Evolutionary conservation across 2,113 vertebrate species (phyloP).

Genomic region (Hylia prasina): DNA sequence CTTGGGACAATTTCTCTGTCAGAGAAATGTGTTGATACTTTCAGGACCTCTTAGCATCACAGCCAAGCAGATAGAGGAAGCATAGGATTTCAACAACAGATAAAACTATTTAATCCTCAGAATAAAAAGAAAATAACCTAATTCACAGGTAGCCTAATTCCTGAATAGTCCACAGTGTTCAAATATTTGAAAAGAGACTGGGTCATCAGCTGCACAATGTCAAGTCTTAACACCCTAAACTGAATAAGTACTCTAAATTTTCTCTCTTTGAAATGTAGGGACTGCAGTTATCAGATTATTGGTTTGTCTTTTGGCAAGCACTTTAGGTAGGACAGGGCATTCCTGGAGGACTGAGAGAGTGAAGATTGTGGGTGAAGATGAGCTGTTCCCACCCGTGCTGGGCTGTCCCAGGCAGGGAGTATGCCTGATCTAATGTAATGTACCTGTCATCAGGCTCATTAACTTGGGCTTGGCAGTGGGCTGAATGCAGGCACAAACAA

Average conservation of each 20-base stretch:
- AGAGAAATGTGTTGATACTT: background rate
- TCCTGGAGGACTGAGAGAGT: background rate
- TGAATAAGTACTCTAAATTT: background rate
- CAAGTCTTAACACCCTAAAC: background rate
- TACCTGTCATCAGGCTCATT: conserved; percentile 48
- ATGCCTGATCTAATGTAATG: background rate
- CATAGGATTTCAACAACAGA: background rate
- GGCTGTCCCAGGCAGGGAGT: background rate
- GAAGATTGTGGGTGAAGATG: background rate
- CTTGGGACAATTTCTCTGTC: background rate
- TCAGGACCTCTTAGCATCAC: background rate
- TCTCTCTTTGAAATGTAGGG: background rate
- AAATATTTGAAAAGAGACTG: background rate
- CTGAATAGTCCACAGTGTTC: background rate
- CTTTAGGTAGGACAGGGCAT: background rate
- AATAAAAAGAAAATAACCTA: background rate
- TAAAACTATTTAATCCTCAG: background rate
- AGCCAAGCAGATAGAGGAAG: background rate
- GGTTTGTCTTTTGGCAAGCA: background rate
- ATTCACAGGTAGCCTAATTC: conserved; percentile 14
- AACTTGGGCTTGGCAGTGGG: conserved; percentile 12
- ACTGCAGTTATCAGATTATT: background rate
- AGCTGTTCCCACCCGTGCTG: background rate
- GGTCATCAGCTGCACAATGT: background rate
- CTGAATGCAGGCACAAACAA: background rate